A percentile compares a stretch with the other conserved stretches of the same genome.
phyloP scores from a whole-genome alignment of 2,888 invertebrate species.

The Netelia virgata region DNA sequence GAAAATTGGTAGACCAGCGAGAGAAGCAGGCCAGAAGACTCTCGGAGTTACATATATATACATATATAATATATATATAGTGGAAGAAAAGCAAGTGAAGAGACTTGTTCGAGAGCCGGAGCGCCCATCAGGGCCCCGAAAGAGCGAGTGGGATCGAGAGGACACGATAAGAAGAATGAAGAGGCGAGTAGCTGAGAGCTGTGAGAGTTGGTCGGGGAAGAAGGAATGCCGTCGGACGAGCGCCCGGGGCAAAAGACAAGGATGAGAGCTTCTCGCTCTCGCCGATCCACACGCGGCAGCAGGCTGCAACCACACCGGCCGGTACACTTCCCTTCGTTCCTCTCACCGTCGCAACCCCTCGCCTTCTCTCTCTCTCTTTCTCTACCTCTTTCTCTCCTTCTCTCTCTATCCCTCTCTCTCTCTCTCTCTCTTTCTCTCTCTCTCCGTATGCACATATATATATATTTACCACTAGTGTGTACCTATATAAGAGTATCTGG shows the following conservation, averaged over 20 bases:
- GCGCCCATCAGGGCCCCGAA: slow-evolving; percentile 69
- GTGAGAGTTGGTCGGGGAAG: slow-evolving; percentile 75
- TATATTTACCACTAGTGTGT: slow-evolving; percentile 41
- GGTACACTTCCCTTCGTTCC: slow-evolving; percentile 66
- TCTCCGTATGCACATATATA: slow-evolving; percentile 8
- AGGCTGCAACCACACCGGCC: slow-evolving; percentile 65
- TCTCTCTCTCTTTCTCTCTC: slow-evolving; percentile 62
- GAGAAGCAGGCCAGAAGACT: slow-evolving; percentile 31
- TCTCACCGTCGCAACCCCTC: slow-evolving; percentile 61
- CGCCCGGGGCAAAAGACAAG: slow-evolving; percentile 81
- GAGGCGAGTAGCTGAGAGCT: slow-evolving; percentile 76
- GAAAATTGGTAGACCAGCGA: slow-evolving; percentile 74
- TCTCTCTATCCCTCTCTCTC: slow-evolving; percentile 29
- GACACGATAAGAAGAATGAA: slow-evolving; percentile 78
- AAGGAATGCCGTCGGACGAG: slow-evolving; percentile 85
- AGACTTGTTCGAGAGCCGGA: slow-evolving; percentile 48
- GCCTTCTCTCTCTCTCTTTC: slow-evolving; percentile 47
- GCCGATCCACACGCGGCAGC: slow-evolving; percentile 69
- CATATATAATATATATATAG: slow-evolving; percentile 4
- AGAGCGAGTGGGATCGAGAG: slow-evolving; percentile 71
- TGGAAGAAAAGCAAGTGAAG: slow-evolving; percentile 58
- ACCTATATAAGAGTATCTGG: slow-evolving; percentile 60
- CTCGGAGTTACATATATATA: slow-evolving; percentile 41
- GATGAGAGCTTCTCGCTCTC: slow-evolving; percentile 72
- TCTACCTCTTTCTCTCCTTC: too few relatives aligned